phyloP scores from a whole-genome alignment of 2,797 vertebrate genomes.

The Leucoraja ocellata region DNA sequence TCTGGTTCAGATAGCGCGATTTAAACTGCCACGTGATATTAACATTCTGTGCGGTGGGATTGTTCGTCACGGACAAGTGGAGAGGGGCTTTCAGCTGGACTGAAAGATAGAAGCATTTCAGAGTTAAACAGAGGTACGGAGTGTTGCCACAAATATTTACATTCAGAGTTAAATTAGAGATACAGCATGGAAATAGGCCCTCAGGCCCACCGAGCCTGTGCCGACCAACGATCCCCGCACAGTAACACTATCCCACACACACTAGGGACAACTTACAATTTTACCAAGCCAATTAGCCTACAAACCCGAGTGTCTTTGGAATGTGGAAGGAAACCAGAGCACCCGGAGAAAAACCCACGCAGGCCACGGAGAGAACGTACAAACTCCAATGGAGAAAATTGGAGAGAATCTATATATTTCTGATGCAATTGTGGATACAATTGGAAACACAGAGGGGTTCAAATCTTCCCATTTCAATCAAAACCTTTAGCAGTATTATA shows the following conservation, averaged over 20 bases:
- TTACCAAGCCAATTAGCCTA: no score
- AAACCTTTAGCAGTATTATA: background rate
- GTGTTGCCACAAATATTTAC: background rate
- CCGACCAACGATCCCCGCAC: no score
- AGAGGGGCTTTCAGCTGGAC: background rate
- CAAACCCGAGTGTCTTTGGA: no score
- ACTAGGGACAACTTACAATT: no score
- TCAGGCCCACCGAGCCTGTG: no score
- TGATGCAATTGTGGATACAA: background rate
- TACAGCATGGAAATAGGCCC: no score
- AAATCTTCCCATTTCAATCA: background rate
- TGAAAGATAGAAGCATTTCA: background rate
- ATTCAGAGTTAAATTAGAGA: background rate
- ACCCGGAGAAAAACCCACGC: no score
- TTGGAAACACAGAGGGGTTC: background rate
- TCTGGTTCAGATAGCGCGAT: fast-evolving
- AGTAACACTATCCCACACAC: no score
- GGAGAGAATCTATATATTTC: background rate
- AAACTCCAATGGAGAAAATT: background rate
- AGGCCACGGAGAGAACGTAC: no score
- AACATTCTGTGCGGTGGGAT: background rate
- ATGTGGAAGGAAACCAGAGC: no score
- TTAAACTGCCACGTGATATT: background rate
- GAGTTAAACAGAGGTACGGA: background rate
- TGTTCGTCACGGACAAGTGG: background rate